Evolutionary conservation across 2,113 vertebrate species (phyloP), one percentile per base, ranked within the genome.

Genomic region (Onychostoma macrolepis): DNA sequence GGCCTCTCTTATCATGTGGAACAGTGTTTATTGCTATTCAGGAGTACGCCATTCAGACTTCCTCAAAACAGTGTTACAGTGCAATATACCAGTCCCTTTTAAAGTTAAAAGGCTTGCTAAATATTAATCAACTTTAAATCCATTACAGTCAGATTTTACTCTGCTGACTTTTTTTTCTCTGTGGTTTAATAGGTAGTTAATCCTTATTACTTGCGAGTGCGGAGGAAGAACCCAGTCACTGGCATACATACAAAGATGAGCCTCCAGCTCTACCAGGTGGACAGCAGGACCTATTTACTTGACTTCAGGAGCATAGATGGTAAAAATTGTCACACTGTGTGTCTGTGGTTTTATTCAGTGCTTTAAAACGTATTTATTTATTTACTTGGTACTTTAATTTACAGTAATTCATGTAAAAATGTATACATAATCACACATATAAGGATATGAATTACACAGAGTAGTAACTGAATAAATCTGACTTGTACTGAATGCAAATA

Each of bases 231-330:
- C 91, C 96, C 97, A 5, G 93, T 98, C 30, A 99, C 98, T 8
- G 96, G 96, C 78, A 96, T 97, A 13, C 97, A 97, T 88, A 97
- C 97, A 86, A 99, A 99, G 95, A 99, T 99, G 98, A 99, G 97
- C 91, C 95, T 99, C 43, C 98, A 99, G 91, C 92, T 99, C 80
- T 99, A 99, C 92, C 97, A 99, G 90, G 98, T 99, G 94, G 98
- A 99, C 92, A 99, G 98, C 90, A 96, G 98, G 91, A 99, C 98
- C 24, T 99, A 99, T 89, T 96, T 99, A 89, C 91, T 99, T 77
- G 98, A 99, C 92, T 99, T 99, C 85, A 97, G 98, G 92, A 99
- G 97, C 93, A 99, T 99, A 91, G 98, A 99, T 74, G 97, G 98
- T 99, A 83, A 53, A 38, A 69, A 26, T 30, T 41, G 10, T 43